Conservation (phyloP, 2,797 vertebrate genomes). For the Malacoraja senta region DNA sequence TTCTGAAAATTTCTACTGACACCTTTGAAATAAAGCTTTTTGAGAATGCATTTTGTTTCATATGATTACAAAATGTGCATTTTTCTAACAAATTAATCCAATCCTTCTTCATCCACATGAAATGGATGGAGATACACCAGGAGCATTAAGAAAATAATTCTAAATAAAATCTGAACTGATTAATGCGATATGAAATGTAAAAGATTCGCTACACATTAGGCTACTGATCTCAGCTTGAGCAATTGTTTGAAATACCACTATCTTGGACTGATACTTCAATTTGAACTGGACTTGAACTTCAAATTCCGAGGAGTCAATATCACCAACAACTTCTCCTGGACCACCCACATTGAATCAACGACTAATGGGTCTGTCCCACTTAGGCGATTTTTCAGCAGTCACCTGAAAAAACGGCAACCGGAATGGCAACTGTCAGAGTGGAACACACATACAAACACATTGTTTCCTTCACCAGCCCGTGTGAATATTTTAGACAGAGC, state of each 20-base stretch:
- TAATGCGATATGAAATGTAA: background rate
- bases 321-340: too few relatives aligned
- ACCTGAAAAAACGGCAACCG: too few relatives aligned
- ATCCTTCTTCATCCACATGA: background rate
- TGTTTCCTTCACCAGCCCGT: too few relatives aligned
- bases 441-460: too few relatives aligned
- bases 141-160: background rate
- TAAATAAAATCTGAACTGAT: constrained; percentile 8
- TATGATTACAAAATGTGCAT: background rate
- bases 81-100: background rate
- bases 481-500: too few relatives aligned
- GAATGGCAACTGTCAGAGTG: too few relatives aligned
- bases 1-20: background rate
- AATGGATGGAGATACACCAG: background rate
- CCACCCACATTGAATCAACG: too few relatives aligned
- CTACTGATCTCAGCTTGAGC: background rate
- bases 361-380: too few relatives aligned
- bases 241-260: background rate
- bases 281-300: too few relatives aligned
- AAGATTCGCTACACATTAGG: background rate
- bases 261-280: too few relatives aligned
- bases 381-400: too few relatives aligned
- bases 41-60: background rate
- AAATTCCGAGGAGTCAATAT: too few relatives aligned
- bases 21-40: background rate